Base-by-base conservation (phyloP, 2,113 vertebrate species). In the Egretta garzetta region DNA sequence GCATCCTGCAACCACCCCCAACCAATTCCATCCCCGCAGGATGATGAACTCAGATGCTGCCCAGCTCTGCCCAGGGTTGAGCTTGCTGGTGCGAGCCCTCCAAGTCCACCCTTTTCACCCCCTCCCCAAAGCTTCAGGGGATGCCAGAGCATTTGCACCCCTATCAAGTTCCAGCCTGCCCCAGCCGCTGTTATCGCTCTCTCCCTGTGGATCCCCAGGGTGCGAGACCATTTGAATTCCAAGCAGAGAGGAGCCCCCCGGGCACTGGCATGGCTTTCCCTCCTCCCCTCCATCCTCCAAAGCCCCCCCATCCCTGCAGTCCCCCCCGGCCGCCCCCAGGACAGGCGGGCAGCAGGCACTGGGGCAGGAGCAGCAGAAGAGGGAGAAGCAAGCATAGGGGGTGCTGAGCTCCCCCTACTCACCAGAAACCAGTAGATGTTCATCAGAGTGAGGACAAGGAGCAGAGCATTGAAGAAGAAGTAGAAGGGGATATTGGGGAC, bases 351-450 rank as follows among this genome's bases (percentile, higher is more conserved):
- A 35, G 73, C 60, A 3, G 37, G 63, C 3, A 1, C 49, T 1
- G 1, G 1, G 1, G 59, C 37, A 1, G 62, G 39, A 43, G 76
- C 52, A 15, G 68, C 50, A 8, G 62, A 15, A 70, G 33, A 28
- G 50, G 86, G 62, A 53, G 66, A 50, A 37, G 59, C 6, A 6
- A 28, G 43, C 0, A 7, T 1, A 11, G 83, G 66, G 45, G 32
- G 4, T 37, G 37, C 81, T 5, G 26, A 64, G 68, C 66, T 55
- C 16, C 52, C 72, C 86, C 30, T 12, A 90, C 99, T 99, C 98
- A 99, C 99, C 99, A 99, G 97, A 93, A 99, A 99, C 99, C 99
- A 99, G 98, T 99, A 99, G 97, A 99, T 98, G 96, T 99, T 99
- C 99, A 99, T 99, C 91, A 99, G 97, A 12, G 99, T 98, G 96